A percentile compares a stretch with the other conserved stretches of the same genome.
phyloP scores from a whole-genome alignment of 2,113 vertebrate species.

The Struthidea cinerea region DNA sequence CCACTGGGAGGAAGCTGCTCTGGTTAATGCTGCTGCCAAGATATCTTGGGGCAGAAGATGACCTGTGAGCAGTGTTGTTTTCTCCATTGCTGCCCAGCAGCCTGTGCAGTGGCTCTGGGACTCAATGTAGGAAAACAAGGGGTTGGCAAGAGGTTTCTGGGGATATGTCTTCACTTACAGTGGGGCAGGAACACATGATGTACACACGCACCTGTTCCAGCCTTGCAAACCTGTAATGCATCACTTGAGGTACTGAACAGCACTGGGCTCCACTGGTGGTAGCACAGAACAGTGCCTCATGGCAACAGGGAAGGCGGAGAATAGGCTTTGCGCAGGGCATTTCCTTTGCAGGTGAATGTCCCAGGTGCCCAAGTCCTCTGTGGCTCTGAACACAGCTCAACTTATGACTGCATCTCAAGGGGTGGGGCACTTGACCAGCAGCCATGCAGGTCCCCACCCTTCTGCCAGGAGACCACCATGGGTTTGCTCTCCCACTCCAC shows the following conservation, averaged over 20 bases:
- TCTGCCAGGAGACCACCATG: rapidly evolving
- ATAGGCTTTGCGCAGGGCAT: not conserved
- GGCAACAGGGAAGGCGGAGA: rapidly evolving
- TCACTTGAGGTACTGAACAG: not conserved
- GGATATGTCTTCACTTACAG: not conserved
- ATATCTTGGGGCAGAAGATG: not conserved
- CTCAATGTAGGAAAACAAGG: not conserved
- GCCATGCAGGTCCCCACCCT: not conserved
- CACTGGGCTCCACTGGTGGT: not conserved
- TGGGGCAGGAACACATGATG: not conserved
- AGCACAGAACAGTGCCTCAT: not conserved
- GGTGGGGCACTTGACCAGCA: rapidly evolving
- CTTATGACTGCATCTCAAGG: not conserved
- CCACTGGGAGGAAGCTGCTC: not conserved
- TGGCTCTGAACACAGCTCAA: not conserved
- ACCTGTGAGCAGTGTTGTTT: not conserved
- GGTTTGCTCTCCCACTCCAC: not conserved
- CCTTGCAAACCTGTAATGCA: not conserved
- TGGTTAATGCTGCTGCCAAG: not conserved
- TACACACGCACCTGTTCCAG: rapidly evolving
- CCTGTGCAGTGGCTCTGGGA: not conserved
- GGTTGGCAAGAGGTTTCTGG: not conserved
- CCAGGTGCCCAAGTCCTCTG: not conserved
- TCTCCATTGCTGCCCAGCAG: not conserved
- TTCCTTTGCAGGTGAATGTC: not conserved